Conservation (phyloP, 2,113 vertebrate genomes). For the Azemiops feae region DNA sequence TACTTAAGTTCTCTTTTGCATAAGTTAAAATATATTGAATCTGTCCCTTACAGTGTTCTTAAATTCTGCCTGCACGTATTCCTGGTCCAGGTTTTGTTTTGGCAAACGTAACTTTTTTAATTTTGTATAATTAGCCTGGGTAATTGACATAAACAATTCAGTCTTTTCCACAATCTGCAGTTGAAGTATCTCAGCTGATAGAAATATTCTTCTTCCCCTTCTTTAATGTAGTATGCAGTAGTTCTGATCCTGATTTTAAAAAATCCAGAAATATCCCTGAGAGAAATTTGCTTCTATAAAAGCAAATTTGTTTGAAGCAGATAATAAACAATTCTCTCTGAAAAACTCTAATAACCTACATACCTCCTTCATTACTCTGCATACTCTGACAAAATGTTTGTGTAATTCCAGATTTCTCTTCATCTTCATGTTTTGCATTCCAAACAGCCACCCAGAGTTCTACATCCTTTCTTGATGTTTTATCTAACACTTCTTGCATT, state of each 20-base stretch:
- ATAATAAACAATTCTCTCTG: not conserved
- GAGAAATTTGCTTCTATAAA: not conserved
- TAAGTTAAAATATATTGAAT: not conserved
- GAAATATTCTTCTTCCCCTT: not conserved
- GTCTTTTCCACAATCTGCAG: not conserved
- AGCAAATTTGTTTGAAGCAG: not conserved
- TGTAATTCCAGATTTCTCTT: not conserved
- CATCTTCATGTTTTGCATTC: not conserved
- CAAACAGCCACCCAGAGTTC: not conserved
- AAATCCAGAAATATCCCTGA: not conserved
- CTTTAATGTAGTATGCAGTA: not conserved
- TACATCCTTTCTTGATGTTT: not conserved
- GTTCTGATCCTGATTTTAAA: not conserved
- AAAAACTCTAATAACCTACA: not conserved
- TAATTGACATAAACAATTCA: not conserved
- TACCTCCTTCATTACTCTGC: not conserved
- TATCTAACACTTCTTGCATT: not conserved
- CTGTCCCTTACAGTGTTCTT: not conserved
- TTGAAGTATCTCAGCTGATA: not conserved
- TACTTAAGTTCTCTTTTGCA: not conserved
- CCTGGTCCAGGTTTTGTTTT: not conserved
- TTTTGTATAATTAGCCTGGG: not conserved
- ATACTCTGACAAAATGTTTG: not conserved
- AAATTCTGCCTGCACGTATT: not conserved
- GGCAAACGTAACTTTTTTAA: not conserved